A percentile compares a stretch with the other conserved stretches of the same genome.
phyloP scores from a whole-genome alignment of 2,797 vertebrate genomes.

The Paguma larvata region DNA sequence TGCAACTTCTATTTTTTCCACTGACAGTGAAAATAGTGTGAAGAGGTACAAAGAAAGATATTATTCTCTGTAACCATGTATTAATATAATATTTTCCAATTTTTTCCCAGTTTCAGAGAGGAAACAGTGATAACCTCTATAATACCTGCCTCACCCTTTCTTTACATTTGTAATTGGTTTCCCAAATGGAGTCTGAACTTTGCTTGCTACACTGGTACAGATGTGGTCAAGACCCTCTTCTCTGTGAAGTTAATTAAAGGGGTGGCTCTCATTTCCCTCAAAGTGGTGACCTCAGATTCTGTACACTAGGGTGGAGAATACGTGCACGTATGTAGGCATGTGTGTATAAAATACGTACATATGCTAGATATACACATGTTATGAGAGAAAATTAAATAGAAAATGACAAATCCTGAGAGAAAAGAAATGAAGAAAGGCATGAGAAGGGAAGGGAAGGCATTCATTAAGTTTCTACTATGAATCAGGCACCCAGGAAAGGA shows the following conservation, averaged over 20 bases:
- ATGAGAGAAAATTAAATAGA: not conserved
- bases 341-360: not conserved
- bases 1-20: too few relatives aligned
- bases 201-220: not conserved
- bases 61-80: not conserved
- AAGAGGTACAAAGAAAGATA: not conserved
- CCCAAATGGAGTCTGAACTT: not conserved
- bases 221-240: not conserved
- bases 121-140: not conserved
- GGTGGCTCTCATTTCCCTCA: not conserved
- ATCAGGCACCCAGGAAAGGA: not conserved
- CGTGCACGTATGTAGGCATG: fast-evolving
- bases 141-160: not conserved
- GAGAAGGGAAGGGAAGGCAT: not conserved
- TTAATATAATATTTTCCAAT: not conserved
- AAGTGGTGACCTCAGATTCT: not conserved
- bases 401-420: not conserved
- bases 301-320: not conserved
- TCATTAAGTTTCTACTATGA: not conserved
- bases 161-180: not conserved
- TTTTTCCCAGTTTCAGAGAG: not conserved
- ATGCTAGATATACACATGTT: not conserved
- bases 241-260: not conserved
- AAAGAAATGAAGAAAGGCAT: not conserved
- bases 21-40: not conserved